phyloP scores from a whole-genome alignment of 2,888 invertebrate genomes.

The Cyrtodaria siliqua region DNA sequence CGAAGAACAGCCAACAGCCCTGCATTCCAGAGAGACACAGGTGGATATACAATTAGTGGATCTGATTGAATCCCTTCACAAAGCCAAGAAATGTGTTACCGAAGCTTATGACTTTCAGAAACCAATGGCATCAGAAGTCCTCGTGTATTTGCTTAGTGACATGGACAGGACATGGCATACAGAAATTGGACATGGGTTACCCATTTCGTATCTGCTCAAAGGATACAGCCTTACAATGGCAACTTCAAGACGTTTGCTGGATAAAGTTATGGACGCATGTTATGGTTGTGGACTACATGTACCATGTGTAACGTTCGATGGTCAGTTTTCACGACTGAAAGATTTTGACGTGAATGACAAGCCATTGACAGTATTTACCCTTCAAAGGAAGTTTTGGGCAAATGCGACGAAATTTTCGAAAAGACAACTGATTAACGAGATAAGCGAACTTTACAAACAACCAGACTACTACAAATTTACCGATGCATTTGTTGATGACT shows the following conservation, averaged over 20 bases:
- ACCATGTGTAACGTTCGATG: too few species aligned
- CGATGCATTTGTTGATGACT: too few species aligned
- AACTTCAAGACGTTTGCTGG: constrained; percentile 13
- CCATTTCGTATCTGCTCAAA: constrained; percentile 28
- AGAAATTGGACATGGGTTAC: constrained; percentile 38
- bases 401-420: constrained; percentile 12
- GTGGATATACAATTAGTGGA: too few species aligned
- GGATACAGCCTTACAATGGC: constrained; percentile 25
- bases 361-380: constrained; percentile 13
- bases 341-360: too few species aligned
- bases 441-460: too few species aligned
- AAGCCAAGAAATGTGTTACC: background rate
- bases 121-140: constrained; percentile 27
- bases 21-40: too few species aligned
- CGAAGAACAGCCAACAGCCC: too few species aligned
- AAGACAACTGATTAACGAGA: constrained; percentile 4
- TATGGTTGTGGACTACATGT: too few species aligned
- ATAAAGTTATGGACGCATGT: constrained; percentile 25
- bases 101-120: constrained; percentile 11
- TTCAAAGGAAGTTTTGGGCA: constrained; percentile 16
- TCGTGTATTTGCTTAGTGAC: constrained; percentile 23
- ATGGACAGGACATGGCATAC: constrained; percentile 26
- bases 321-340: too few species aligned
- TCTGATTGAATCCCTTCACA: too few species aligned
- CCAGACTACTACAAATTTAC: too few species aligned